A percentile compares a stretch with the other conserved stretches of the same genome.
phyloP scores from a whole-genome alignment of 1,140 invertebrate species.

The Drosophila trapezifrons region DNA sequence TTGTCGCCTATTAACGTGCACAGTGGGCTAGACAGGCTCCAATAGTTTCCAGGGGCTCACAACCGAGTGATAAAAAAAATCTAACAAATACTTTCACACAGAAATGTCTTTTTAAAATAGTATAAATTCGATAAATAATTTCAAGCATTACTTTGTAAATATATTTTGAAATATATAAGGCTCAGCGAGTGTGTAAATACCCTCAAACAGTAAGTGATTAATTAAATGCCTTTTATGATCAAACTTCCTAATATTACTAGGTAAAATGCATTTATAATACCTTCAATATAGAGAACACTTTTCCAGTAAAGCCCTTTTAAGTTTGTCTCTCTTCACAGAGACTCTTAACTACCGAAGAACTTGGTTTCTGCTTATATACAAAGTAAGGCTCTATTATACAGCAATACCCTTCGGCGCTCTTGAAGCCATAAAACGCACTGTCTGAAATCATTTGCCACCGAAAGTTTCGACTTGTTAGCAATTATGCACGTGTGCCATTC shows the following conservation, averaged over 20 bases:
- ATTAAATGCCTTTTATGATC: not conserved
- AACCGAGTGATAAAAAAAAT: too few species aligned
- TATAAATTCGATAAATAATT: too few species aligned
- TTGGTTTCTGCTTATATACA: not conserved
- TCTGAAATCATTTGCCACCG: conserved; percentile 26
- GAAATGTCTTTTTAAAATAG: too few species aligned
- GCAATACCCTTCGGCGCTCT: not conserved
- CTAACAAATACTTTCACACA: too few species aligned
- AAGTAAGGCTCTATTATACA: not conserved
- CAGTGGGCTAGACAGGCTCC: not conserved
- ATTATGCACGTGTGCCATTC: conserved; percentile 47
- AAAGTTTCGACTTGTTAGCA: conserved; percentile 52
- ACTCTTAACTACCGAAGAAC: not conserved
- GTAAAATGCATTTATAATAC: too few species aligned
- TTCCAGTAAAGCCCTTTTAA: too few species aligned
- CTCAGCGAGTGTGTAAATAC: too few species aligned
- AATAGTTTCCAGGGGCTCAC: not conserved
- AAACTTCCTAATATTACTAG: not conserved
- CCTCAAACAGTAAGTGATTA: too few species aligned
- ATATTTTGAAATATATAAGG: too few species aligned
- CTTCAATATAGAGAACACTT: too few species aligned
- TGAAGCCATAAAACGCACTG: not conserved
- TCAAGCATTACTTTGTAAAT: too few species aligned
- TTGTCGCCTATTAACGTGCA: conserved; percentile 40
- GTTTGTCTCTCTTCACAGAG: too few species aligned